A percentile compares a stretch with the other conserved stretches of the same genome.
phyloP scores from a whole-genome alignment of 2,888 invertebrate species.

The Lamellibrachia columna region DNA sequence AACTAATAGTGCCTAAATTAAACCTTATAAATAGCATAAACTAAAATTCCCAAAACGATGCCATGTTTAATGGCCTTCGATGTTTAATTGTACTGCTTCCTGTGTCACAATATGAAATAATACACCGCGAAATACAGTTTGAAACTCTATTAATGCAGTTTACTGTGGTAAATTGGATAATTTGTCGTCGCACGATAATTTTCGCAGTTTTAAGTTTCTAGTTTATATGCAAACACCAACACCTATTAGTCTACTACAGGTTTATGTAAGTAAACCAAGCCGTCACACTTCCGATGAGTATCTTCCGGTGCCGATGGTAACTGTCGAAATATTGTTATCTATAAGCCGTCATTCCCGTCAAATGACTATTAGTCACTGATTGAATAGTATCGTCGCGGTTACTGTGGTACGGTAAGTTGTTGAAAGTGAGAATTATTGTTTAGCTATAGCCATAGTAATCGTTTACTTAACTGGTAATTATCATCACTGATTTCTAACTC shows the following conservation, averaged over 20 bases:
- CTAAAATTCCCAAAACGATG: not conserved
- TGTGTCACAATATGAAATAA: not conserved
- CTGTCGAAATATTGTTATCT: not conserved
- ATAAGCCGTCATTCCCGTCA: not conserved
- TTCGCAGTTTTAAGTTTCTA: not conserved
- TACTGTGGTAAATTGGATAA: not conserved
- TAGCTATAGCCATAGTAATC: not conserved
- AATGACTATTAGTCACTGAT: not conserved
- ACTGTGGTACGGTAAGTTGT: not conserved
- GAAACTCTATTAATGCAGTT: not conserved
- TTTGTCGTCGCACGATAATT: not conserved
- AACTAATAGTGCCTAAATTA: not conserved
- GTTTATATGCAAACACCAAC: not conserved
- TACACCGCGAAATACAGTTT: not conserved
- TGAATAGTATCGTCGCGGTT: not conserved
- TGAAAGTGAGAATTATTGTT: not conserved
- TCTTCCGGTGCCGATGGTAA: conserved; percentile 9
- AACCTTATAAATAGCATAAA: not conserved
- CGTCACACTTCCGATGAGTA: not conserved
- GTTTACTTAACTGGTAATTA: not conserved
- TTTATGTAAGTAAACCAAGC: not conserved
- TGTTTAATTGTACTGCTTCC: not conserved
- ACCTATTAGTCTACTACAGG: not conserved
- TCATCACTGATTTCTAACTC: not conserved
- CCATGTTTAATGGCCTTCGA: not conserved